Percentiles rank a stretch among this genome's conserved stretches.
These are phyloP conservation scores for Enteromius treurensis DNA, from an alignment of 2,797 vertebrate species.

Conservation along the genomic window DNA sequence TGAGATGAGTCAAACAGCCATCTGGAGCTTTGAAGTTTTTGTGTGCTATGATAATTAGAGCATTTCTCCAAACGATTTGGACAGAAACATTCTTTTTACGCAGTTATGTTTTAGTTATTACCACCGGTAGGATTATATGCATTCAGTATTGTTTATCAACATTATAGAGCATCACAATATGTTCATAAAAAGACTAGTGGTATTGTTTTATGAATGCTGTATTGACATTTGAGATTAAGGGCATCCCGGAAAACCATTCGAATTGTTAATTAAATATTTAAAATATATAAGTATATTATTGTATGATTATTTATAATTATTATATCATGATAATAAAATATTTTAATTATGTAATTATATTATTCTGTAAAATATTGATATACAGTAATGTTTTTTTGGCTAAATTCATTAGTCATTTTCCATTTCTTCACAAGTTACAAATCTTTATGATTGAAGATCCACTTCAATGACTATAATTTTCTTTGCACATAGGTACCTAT, in stretches of 20 bases:
- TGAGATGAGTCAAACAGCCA: slow-evolving; percentile 23
- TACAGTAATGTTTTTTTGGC: neutral
- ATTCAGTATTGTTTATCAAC: slow-evolving; percentile 5
- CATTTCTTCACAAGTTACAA: neutral
- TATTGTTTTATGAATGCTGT: neutral
- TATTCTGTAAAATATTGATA: neutral
- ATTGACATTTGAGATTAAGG: neutral
- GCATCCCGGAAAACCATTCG: neutral
- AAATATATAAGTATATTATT: neutral
- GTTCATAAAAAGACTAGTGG: neutral
- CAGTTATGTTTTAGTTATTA: neutral
- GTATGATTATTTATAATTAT: neutral
- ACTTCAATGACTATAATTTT: neutral
- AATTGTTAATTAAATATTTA: neutral
- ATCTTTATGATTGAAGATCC: neutral
- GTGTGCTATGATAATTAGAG: slow-evolving; percentile 18
- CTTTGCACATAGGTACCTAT: neutral
- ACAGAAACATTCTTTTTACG: neutral
- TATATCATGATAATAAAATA: neutral
- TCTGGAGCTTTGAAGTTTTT: slow-evolving; percentile 36
- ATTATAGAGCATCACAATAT: neutral
- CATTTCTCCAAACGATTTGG: slow-evolving; percentile 8
- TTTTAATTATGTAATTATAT: neutral
- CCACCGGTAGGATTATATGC: neutral
- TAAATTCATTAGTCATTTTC: neutral